Conservation (phyloP, 2,888 invertebrate species). For the Eupithecia subumbrata region DNA sequence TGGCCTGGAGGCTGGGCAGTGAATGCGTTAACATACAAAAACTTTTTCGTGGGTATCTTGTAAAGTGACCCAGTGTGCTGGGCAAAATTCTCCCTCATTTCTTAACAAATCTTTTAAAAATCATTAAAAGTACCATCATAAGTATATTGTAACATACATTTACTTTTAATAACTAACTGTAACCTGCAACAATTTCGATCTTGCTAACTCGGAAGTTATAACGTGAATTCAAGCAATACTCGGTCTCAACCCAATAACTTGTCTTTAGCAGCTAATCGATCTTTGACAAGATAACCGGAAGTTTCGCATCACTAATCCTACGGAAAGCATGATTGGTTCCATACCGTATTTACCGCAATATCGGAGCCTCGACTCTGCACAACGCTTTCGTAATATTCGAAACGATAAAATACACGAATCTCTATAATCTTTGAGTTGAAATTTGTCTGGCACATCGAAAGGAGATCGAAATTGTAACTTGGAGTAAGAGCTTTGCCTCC, state of each 20-base stretch:
- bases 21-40: not conserved
- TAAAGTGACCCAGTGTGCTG: not conserved
- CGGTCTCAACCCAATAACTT: not conserved
- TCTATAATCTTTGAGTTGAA: not conserved
- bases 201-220: not conserved
- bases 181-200: not conserved
- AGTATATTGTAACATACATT: not conserved
- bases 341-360: conserved; percentile 21
- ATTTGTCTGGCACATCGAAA: not conserved
- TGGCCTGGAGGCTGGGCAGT: too few relatives aligned
- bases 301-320: conserved; percentile 23
- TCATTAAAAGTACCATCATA: too few relatives aligned
- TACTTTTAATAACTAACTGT: too few relatives aligned
- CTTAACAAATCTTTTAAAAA: not conserved
- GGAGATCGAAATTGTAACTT: not conserved
- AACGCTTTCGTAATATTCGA: not conserved
- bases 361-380: not conserved
- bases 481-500: not conserved
- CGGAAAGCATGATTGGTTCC: conserved; percentile 25
- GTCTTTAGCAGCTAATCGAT: conserved; percentile 18
- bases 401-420: not conserved
- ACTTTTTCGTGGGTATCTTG: not conserved
- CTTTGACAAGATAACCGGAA: conserved; percentile 14
- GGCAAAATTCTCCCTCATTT: not conserved
- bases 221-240: not conserved